Percentiles rank a stretch among this genome's conserved stretches.
Evolutionary conservation across 2,113 vertebrate genomes (phyloP).

Genomic region (Nyctereutes procyonoides): DNA sequence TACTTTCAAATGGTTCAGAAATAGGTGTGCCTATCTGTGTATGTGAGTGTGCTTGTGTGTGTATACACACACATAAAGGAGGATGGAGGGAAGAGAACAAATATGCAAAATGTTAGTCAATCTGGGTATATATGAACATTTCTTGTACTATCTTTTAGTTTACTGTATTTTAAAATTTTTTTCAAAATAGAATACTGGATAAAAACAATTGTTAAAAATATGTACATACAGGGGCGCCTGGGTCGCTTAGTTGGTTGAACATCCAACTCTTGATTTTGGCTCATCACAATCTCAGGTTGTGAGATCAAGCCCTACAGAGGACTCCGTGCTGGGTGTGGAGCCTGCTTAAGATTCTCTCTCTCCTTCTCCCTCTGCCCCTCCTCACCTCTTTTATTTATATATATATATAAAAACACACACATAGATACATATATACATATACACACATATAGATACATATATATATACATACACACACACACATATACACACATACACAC

Average conservation of each 20-base stretch:
- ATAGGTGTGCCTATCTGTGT: neutral
- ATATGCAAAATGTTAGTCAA: neutral
- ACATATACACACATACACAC: neutral
- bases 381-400: too few species aligned
- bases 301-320: neutral
- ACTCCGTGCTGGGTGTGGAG: neutral
- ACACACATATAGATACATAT: too few species aligned
- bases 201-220: neutral
- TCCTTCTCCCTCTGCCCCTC: neutral
- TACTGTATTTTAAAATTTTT: neutral
- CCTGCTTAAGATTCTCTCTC: neutral
- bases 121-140: neutral
- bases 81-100: neutral
- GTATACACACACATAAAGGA: neutral
- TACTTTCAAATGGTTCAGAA: neutral
- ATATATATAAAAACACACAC: too few species aligned
- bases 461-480: neutral
- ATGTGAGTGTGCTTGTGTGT: too few species aligned
- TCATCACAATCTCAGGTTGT: neutral
- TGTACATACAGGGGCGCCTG: neutral
- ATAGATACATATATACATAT: too few species aligned
- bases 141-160: neutral
- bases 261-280: neutral
- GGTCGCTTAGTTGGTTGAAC: neutral
- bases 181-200: slow-evolving; percentile 9